These are phyloP conservation scores for Empis stercorea DNA, from an alignment of 2,888 invertebrate species.

Conservation along the genomic window DNA sequence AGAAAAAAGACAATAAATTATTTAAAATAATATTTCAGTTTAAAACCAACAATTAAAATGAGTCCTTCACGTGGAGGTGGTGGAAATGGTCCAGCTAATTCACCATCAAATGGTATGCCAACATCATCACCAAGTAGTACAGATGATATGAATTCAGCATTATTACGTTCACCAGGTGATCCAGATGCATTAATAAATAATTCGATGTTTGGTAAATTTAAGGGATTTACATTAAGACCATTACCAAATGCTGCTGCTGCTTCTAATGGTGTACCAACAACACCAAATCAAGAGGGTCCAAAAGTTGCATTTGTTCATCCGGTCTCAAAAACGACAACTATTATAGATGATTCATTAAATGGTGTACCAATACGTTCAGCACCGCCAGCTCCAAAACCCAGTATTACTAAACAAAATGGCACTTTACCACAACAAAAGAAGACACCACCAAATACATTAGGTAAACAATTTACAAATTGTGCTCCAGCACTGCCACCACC, in stretches of 20 bases:
- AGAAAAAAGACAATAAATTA: no score
- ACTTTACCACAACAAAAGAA: conserved; percentile 16
- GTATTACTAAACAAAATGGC: conserved; percentile 18
- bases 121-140: conserved; percentile 46
- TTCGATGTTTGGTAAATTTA: conserved; percentile 75
- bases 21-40: conserved; percentile 18
- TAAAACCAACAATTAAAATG: conserved; percentile 25
- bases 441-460: conserved; percentile 12
- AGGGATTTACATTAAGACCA: conserved; percentile 60
- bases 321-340: conserved; percentile 18
- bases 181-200: conserved; percentile 39
- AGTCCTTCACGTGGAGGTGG: conserved; percentile 10
- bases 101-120: conserved; percentile 24
- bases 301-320: conserved; percentile 44
- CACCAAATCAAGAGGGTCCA: conserved; percentile 25
- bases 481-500: conserved; percentile 49
- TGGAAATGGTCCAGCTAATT: conserved; percentile 28
- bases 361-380: conserved; percentile 42
- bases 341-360: conserved; percentile 18
- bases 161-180: conserved; percentile 44
- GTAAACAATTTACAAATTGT: conserved; percentile 5
- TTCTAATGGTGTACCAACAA: conserved; percentile 10
- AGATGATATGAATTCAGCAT: conserved; percentile 59
- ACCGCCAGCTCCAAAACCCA: conserved; percentile 50
- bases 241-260: conserved; percentile 23